Percentiles rank a stretch among this genome's conserved stretches.
Evolutionary conservation across 2,113 vertebrate species (phyloP).

Genomic region (Alligator mississippiensis): DNA sequence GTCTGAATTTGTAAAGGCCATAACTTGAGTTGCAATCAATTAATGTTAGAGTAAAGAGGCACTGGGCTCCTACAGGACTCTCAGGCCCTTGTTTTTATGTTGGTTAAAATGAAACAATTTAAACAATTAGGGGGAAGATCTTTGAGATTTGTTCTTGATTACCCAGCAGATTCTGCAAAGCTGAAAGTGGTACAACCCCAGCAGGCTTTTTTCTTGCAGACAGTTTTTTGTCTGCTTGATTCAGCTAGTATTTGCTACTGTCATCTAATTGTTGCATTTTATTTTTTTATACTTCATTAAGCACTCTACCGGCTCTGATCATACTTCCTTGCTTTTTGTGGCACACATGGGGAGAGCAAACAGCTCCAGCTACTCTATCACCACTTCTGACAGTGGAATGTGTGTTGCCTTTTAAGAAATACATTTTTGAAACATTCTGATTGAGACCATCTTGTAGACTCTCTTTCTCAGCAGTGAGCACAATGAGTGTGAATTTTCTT

Average conservation of each 20-base stretch:
- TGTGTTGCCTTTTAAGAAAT: not conserved
- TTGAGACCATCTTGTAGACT: not conserved
- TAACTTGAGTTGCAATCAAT: not conserved
- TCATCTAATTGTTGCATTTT: not conserved
- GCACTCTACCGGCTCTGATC: not conserved
- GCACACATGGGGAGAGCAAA: not conserved
- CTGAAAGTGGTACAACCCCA: not conserved
- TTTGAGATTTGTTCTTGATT: constrained; percentile 10
- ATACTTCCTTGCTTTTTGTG: not conserved
- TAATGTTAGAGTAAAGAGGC: not conserved
- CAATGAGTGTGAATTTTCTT: not conserved
- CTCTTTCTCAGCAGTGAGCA: not conserved
- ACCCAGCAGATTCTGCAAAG: not conserved
- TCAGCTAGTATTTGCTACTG: not conserved
- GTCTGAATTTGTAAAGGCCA: not conserved
- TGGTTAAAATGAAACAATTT: not conserved
- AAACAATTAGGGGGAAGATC: not conserved
- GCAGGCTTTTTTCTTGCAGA: not conserved
- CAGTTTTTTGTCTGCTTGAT: not conserved
- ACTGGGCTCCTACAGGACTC: not conserved
- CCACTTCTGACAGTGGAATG: not conserved
- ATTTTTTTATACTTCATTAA: not conserved
- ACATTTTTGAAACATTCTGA: not conserved
- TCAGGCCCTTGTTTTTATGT: not conserved
- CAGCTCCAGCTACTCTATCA: not conserved